Evolutionary conservation across 1,140 invertebrate species (phyloP).

Genomic region (Drosophila aff.): DNA sequence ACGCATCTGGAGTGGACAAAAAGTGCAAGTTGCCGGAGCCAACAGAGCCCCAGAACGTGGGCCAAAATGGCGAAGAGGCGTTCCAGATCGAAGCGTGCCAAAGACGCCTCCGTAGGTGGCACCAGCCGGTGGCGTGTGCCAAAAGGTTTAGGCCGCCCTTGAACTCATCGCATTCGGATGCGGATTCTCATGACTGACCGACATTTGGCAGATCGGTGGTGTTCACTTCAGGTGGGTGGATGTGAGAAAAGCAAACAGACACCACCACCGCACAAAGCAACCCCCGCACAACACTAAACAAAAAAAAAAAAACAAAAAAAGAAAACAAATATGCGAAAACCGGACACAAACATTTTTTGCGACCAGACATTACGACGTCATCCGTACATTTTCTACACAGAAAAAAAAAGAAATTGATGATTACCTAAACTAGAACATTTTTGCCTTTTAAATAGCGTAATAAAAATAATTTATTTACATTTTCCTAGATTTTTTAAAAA

Average conservation of each 20-base stretch:
- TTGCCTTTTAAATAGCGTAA: too few species aligned
- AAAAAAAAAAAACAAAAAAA: slow-evolving; percentile 33
- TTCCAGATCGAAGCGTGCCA: slow-evolving; percentile 66
- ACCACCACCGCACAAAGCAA: slow-evolving; percentile 48
- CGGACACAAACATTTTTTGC: slow-evolving; percentile 59
- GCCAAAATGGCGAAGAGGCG: slow-evolving; percentile 66
- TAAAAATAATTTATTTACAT: neutral
- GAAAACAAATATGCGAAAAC: slow-evolving; percentile 28
- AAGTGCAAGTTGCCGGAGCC: slow-evolving; percentile 66
- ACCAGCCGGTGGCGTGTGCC: slow-evolving; percentile 47
- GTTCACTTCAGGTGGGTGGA: slow-evolving; percentile 61
- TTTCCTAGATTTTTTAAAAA: neutral
- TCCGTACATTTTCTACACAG: slow-evolving; percentile 47
- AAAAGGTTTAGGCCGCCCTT: slow-evolving; percentile 61
- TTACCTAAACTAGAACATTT: accelerated
- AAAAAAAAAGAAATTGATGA: neutral
- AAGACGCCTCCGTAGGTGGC: slow-evolving; percentile 30
- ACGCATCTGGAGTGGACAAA: slow-evolving; percentile 51
- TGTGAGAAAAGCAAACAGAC: slow-evolving; percentile 45
- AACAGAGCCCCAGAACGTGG: slow-evolving; percentile 44
- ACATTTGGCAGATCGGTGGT: slow-evolving; percentile 60
- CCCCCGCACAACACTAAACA: slow-evolving; percentile 57
- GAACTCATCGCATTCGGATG: slow-evolving; percentile 53
- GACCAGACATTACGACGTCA: slow-evolving; percentile 69
- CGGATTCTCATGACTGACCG: slow-evolving; percentile 57